Base-by-base conservation (phyloP, 2,113 vertebrate species). In the Ornithorhynchus anatinus region DNA sequence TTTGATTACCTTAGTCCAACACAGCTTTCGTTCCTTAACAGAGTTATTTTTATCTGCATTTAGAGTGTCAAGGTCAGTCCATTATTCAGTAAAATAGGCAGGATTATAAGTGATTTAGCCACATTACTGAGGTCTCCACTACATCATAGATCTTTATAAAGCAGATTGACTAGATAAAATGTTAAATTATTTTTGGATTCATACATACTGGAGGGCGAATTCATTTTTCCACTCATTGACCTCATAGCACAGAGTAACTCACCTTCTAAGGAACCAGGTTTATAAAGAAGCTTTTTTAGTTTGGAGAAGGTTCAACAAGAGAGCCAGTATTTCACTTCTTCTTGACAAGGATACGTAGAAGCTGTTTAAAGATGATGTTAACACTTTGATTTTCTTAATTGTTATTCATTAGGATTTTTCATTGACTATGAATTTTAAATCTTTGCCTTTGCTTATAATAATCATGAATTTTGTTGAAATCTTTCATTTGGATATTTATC, bases 11-110 rank as follows among this genome's bases (percentile, higher is more conserved):
- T 84, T 82, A 66, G 51, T 79, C 14, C 66, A 65, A 57, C 17
- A 43, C 56, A 51, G 4, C 29, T 90, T 79, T 52, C 45, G 2
- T 17, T 64, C 68, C 57, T 62, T 68, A 68, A 65, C 29, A 62
- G 53, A 64, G 39, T 73, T 85, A 79, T 68, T 85, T 87, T 82
- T 70, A 76, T 50, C 48, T 63, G 4, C 10, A 75, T 82, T 40
- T 54, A 33, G 35, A 64, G 2, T 32, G 19, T 8, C 56, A 81
- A 82, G 37, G 16, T 70, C 47, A 79, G 17, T 7, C n/a, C 23
- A 42, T 60, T 82, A 68, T 47, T 87, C 68, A 47, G 60, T 77
- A 72, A 84, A 86, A 82, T 50, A 77, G 27, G 5, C 31, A 82
- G 22, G 2, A 32, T 53, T 82, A 48, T 52, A 79, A 68, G 15